Evolutionary conservation across 2,888 invertebrate species (phyloP), one percentile per base, ranked within the genome.

Genomic region (Drosophila testacea): DNA sequence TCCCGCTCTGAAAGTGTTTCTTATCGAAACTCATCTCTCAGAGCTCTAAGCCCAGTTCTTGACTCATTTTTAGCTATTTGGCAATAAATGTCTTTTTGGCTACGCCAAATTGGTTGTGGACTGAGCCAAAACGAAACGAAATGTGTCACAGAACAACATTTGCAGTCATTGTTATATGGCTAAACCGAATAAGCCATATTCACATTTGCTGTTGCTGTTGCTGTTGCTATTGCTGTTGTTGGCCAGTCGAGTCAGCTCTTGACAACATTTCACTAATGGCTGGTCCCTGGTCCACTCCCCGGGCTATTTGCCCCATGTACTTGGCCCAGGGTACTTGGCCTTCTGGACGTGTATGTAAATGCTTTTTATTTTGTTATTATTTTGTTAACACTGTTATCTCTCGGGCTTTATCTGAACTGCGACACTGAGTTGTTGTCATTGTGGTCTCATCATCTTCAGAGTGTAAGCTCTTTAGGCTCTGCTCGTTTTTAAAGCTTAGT

Each of bases 351-450:
- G 60, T 69, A 77, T 81, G 82, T 79, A 87, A 84, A 85, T 87
- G 84, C 65, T 75, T 85, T 88, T 84, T 83, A 83, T 83, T 86
- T 67, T 81, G 77, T 87, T 85, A 84, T 84, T 85, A 87, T 85
- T 85, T 87, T 75, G 83, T 81, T 87, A 87, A 76, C 83, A 76
- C 81, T 81, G 68, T 76, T 78, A 85, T 79, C 81, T 85, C 60
- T 10, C 38, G 69, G 78, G 57, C 68, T 73, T 80, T 70, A 78
- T 80, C 73, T 66, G 63, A 59, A 39, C 59, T 50, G 68, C 42
- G 69, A 62, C 70, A 48, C 68, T 47, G 73, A 64, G 60, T 64
- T 62, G 66, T 51, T 63, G 78, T 55, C 59, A 51, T 65, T 81
- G 69, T 48, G 57, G 54, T 32, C 64, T 72, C 63, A 76, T 64